These are phyloP conservation scores for Thalassophryne amazonica DNA, from an alignment of 2,797 vertebrate genomes.

Conservation along the genomic window DNA sequence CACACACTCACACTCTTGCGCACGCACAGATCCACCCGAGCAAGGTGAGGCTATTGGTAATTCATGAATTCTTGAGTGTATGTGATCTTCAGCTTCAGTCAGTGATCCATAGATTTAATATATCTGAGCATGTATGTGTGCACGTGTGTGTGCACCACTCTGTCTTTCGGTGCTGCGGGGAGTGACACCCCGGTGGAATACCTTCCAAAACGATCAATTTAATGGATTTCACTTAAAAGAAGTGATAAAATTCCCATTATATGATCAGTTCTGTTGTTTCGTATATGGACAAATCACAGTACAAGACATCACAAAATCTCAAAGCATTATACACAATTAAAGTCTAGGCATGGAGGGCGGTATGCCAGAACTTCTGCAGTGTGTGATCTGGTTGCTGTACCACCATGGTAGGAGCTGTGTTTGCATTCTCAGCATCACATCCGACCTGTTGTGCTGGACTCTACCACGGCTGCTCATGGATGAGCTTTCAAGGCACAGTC, in stretches of 20 bases:
- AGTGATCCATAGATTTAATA: slow-evolving; percentile 46
- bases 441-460: too few relatives aligned
- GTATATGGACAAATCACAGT: too few relatives aligned
- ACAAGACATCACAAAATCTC: too few relatives aligned
- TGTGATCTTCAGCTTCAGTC: slow-evolving; percentile 41
- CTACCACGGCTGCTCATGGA: too few relatives aligned
- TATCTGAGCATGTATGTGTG: background rate
- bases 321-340: too few relatives aligned
- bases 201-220: background rate
- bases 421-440: too few relatives aligned
- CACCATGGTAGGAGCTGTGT: too few relatives aligned
- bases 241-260: background rate
- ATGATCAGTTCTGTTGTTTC: too few relatives aligned
- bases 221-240: slow-evolving; percentile 9
- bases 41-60: slow-evolving; percentile 42
- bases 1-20: background rate
- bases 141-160: slow-evolving; percentile 1
- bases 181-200: slow-evolving; percentile 1
- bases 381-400: too few relatives aligned
- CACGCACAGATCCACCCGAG: background rate
- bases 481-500: too few relatives aligned
- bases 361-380: too few relatives aligned
- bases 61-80: slow-evolving; percentile 52
- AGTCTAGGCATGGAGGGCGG: too few relatives aligned
- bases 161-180: background rate